Conservation (phyloP, 2,888 invertebrate genomes). For the Alloplasta piceator region DNA sequence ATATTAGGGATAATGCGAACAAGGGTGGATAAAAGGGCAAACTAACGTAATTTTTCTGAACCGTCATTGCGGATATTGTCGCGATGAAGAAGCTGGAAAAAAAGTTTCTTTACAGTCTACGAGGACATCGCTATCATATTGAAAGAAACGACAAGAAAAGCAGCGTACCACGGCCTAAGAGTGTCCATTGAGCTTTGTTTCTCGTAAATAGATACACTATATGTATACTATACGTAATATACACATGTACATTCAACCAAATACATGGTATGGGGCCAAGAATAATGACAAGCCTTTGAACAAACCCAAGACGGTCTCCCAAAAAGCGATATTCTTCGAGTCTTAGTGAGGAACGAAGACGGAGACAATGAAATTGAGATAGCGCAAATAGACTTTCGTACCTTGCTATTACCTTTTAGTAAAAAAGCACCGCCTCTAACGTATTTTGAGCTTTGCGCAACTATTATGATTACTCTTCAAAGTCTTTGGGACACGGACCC, state of each 20-base stretch:
- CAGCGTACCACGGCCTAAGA: too few species aligned
- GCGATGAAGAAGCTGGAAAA: conserved; percentile 37
- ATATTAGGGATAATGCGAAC: conserved; percentile 22
- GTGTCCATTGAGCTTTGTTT: too few species aligned
- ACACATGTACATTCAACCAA: background rate
- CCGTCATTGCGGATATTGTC: conserved; percentile 28
- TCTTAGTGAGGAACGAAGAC: conserved; percentile 10
- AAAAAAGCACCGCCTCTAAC: background rate
- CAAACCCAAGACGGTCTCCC: conserved; percentile 1
- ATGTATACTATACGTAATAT: background rate
- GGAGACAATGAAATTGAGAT: conserved; percentile 23
- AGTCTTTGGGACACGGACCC: background rate
- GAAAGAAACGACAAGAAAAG: background rate
- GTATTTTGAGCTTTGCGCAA: conserved; percentile 14
- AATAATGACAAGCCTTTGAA: conserved; percentile 43
- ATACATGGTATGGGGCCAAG: conserved; percentile 4
- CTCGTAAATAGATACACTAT: too few species aligned
- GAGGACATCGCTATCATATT: background rate
- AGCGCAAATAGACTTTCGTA: conserved; percentile 31
- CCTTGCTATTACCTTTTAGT: conserved; percentile 6
- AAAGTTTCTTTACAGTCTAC: background rate
- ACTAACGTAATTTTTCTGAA: conserved; percentile 9
- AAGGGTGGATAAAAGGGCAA: background rate
- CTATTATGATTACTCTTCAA: conserved; percentile 7
- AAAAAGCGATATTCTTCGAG: conserved; percentile 3